Conservation (phyloP, 2,113 vertebrate species). For the Entomyzon cyanotis region DNA sequence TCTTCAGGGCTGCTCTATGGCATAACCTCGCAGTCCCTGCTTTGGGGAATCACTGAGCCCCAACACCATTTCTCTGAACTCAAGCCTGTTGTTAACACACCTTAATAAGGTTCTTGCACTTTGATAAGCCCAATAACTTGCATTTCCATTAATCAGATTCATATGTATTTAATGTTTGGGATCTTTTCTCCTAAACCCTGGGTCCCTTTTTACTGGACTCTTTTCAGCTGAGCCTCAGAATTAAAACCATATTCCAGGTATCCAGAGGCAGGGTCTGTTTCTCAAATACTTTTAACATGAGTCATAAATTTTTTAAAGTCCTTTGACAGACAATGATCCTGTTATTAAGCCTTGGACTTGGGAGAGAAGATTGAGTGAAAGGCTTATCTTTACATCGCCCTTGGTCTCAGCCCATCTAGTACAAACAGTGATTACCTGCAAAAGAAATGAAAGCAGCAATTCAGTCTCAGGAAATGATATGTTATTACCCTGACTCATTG, state of each 20-base stretch:
- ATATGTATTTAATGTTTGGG: not conserved
- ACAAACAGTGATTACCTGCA: not conserved
- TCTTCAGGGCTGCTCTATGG: not conserved
- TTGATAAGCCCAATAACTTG: not conserved
- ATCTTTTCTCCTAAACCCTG: not conserved
- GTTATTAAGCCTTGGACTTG: not conserved
- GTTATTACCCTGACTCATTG: not conserved
- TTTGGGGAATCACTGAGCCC: not conserved
- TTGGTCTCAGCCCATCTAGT: not conserved
- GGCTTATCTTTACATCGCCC: not conserved
- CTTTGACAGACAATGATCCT: slow-evolving; percentile 7
- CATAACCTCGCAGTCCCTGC: rapidly evolving
- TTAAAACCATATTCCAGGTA: not conserved
- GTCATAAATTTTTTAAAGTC: not conserved
- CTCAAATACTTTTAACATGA: not conserved
- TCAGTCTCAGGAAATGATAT: slow-evolving; percentile 17
- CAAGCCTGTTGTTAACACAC: not conserved
- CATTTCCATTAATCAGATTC: not conserved
- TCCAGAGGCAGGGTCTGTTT: not conserved
- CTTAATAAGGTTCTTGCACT: not conserved
- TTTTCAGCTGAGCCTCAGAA: not conserved
- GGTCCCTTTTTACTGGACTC: not conserved
- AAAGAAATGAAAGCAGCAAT: slow-evolving; percentile 15
- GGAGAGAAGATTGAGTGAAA: slow-evolving; percentile 20
- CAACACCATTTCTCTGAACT: not conserved